Percentiles rank a stretch among this genome's conserved stretches.
These are phyloP conservation scores for Antechinus stuartii DNA, from an alignment of 2,113 vertebrate genomes.

Conservation along the genomic window DNA sequence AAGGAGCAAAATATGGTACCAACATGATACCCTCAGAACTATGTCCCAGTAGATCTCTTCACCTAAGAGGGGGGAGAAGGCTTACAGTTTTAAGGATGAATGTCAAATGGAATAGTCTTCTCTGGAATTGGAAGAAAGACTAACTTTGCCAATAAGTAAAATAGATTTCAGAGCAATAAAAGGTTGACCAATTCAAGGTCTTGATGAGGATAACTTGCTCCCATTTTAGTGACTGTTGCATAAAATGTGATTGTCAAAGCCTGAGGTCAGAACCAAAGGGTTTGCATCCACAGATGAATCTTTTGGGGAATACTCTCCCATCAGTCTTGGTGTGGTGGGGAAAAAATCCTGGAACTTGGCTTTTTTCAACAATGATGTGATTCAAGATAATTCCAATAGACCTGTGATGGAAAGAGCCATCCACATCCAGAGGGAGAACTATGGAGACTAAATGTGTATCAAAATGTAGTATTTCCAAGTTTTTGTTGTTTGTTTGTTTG, in stretches of 20 bases:
- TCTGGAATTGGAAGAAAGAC: neutral
- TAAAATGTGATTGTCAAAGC: neutral
- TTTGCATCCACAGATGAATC: neutral
- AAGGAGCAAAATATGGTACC: neutral
- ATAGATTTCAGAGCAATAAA: neutral
- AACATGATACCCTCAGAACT: neutral
- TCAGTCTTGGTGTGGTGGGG: neutral
- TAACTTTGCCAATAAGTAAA: neutral
- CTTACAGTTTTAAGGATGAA: neutral
- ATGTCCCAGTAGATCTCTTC: neutral
- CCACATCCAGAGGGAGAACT: no score
- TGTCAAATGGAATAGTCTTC: neutral
- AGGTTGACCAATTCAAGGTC: neutral
- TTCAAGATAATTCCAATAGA: no score
- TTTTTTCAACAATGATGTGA: no score
- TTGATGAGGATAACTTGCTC: neutral
- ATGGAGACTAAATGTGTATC: no score
- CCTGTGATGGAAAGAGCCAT: no score
- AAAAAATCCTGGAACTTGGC: neutral
- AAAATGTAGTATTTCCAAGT: no score
- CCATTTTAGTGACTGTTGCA: neutral
- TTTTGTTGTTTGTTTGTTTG: no score
- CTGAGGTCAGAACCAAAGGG: neutral
- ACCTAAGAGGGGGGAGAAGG: neutral
- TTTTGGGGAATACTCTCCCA: neutral